These are phyloP conservation scores for Malurus melanocephalus DNA, from an alignment of 2,113 vertebrate genomes.

Conservation along the genomic window DNA sequence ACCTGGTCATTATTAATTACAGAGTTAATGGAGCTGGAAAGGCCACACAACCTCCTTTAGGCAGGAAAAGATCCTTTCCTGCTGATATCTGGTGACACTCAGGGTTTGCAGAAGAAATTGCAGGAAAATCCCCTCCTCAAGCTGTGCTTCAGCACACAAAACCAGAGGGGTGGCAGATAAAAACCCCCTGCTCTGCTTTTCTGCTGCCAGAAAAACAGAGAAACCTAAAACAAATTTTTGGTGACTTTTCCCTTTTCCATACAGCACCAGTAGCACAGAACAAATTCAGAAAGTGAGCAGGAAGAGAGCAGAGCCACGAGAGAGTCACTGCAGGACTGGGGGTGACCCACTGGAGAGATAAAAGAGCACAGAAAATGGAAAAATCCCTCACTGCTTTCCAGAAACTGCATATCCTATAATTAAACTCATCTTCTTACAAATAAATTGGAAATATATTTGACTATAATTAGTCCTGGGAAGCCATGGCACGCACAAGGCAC, in stretches of 20 bases:
- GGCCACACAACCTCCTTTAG: background rate
- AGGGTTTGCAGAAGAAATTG: background rate
- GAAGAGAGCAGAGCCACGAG: background rate
- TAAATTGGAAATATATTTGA: background rate
- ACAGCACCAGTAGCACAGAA: background rate
- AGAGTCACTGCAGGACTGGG: background rate
- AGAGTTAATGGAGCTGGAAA: conserved; percentile 11
- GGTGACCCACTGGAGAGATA: background rate
- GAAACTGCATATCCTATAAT: background rate
- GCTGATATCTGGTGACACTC: too few relatives aligned
- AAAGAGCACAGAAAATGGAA: background rate
- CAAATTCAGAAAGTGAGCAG: background rate
- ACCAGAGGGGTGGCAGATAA: background rate
- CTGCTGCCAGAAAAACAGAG: background rate
- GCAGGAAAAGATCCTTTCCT: background rate
- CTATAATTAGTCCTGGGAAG: background rate
- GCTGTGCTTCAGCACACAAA: background rate
- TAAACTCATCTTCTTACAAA: background rate
- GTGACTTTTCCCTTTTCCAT: background rate
- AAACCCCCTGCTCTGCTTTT: background rate
- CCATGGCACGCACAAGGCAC: background rate
- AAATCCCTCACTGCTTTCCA: background rate
- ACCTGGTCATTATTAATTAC: conserved; percentile 25
- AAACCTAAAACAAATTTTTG: background rate
- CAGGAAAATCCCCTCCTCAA: background rate